A percentile compares a stretch with the other conserved stretches of the same genome.
Conservation (phyloP, 2,797 vertebrate genomes). For the Coluber constrictor region DNA sequence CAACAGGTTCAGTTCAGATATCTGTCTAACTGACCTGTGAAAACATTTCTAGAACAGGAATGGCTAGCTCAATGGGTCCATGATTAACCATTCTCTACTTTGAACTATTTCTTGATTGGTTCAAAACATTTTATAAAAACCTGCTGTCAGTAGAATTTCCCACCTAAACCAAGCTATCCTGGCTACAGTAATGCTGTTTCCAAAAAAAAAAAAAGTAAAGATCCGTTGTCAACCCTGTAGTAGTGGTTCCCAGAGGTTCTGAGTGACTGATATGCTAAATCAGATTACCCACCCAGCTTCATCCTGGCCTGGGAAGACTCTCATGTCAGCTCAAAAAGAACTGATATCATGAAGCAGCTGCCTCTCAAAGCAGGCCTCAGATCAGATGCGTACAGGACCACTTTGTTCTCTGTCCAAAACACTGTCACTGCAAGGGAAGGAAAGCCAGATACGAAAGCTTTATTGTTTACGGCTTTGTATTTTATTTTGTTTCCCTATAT, state of each 20-base stretch:
- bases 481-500: conserved; percentile 38
- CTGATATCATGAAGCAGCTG: not conserved
- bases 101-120: not conserved
- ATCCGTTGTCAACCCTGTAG: not conserved
- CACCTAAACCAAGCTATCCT: not conserved
- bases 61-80: not conserved
- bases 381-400: not conserved
- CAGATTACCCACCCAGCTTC: not conserved
- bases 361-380: not conserved
- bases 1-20: not conserved
- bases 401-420: not conserved
- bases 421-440: not conserved
- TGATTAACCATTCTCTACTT: not conserved
- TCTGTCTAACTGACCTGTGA: not conserved
- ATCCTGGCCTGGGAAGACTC: not conserved
- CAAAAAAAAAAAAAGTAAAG: not conserved
- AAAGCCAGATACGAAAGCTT: not conserved
- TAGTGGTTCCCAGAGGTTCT: not conserved
- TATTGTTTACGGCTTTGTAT: conserved; percentile 24
- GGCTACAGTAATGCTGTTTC: not conserved
- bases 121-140: not conserved
- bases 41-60: not conserved
- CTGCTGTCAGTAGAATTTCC: not conserved
- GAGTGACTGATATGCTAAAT: not conserved
- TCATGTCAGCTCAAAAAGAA: fast-evolving